Conservation (phyloP, 2,888 invertebrate species). For the Tenthredo distinguenda region DNA sequence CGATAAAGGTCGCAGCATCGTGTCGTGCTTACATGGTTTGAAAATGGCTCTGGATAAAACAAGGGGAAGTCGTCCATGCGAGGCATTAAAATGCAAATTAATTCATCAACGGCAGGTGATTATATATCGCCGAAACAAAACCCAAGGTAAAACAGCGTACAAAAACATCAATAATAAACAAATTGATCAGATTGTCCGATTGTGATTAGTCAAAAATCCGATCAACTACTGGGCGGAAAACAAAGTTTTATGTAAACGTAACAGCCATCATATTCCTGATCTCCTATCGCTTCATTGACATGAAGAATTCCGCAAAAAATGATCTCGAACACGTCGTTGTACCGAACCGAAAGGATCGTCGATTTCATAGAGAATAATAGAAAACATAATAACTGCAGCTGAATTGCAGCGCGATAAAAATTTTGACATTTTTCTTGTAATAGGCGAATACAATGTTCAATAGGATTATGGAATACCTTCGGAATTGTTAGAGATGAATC, state of each 20-base stretch:
- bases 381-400: not conserved
- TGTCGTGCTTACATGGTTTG: not conserved
- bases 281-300: not conserved
- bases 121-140: conserved; percentile 18
- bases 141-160: not conserved
- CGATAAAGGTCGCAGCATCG: not conserved
- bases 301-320: not conserved
- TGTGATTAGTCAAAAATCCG: not conserved
- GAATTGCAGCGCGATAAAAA: not conserved
- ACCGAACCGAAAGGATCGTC: not conserved
- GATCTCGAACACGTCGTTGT: not conserved
- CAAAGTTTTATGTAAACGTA: conserved; percentile 6
- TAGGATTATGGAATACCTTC: not conserved
- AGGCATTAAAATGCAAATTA: conserved; percentile 19
- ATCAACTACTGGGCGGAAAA: not conserved
- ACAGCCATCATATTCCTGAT: not conserved
- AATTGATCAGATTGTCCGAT: conserved; percentile 11
- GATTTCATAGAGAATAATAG: not conserved
- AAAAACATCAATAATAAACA: not conserved
- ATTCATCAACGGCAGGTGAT: conserved; percentile 14
- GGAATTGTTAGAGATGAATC: not conserved
- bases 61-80: not conserved
- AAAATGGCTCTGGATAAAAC: not conserved
- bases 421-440: not conserved
- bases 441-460: not conserved